Percentiles rank a stretch among this genome's conserved stretches.
These are phyloP conservation scores for Cataglyphis albicans DNA, from an alignment of 2,888 invertebrate species.

Conservation along the genomic window DNA sequence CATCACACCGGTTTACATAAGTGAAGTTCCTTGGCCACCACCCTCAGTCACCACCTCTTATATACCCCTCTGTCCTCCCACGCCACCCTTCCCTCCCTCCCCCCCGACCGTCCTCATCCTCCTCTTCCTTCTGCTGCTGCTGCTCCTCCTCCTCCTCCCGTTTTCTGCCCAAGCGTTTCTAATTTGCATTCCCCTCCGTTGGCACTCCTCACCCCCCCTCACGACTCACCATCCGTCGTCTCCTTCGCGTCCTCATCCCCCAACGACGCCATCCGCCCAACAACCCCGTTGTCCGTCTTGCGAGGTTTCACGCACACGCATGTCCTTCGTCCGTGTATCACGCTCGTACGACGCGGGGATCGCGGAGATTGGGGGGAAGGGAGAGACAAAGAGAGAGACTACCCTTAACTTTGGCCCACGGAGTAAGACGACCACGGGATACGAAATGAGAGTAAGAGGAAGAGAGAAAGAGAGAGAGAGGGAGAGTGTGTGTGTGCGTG, in stretches of 20 bases:
- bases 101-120: constrained; percentile 57
- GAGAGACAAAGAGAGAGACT: constrained; percentile 81
- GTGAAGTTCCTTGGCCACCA: constrained; percentile 84
- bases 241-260: constrained; percentile 72
- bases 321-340: constrained; percentile 75
- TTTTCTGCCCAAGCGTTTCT: constrained; percentile 85
- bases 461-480: constrained; percentile 60
- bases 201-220: constrained; percentile 76
- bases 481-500: constrained; percentile 28
- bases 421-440: constrained; percentile 74
- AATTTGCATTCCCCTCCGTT: constrained; percentile 86
- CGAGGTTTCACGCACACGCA: constrained; percentile 82
- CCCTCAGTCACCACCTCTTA: constrained; percentile 78
- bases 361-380: constrained; percentile 55
- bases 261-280: constrained; percentile 74
- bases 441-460: constrained; percentile 68
- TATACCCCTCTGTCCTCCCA: constrained; percentile 72
- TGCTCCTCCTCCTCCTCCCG: constrained; percentile 75
- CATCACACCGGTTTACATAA: constrained; percentile 82
- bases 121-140: constrained; percentile 62
- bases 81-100: constrained; percentile 41
- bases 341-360: constrained; percentile 64
- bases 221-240: constrained; percentile 70
- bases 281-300: constrained; percentile 82
- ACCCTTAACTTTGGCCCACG: constrained; percentile 80